A percentile compares a stretch with the other conserved stretches of the same genome.
These are phyloP conservation scores for Propsilocerus akamusi DNA, from an alignment of 1,140 invertebrate genomes.

Conservation along the genomic window DNA sequence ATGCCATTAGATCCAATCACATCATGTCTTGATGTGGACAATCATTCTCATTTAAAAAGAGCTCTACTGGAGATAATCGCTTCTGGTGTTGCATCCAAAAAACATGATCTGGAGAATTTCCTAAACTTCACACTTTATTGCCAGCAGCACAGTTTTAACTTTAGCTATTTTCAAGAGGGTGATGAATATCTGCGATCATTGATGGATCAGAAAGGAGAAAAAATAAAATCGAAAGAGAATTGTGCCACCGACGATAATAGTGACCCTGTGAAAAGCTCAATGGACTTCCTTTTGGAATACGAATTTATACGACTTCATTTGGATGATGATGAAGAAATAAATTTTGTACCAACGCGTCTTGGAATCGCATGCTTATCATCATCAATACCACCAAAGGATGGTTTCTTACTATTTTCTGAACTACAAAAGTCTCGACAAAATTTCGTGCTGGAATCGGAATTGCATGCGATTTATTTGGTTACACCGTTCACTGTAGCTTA, in stretches of 20 bases:
- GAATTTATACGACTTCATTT: slow-evolving; percentile 35
- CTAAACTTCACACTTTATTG: slow-evolving; percentile 56
- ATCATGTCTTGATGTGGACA: slow-evolving; percentile 3
- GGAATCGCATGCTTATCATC: slow-evolving; percentile 85
- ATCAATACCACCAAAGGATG: slow-evolving; percentile 82
- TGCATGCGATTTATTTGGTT: slow-evolving; percentile 88
- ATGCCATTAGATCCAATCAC: slow-evolving; percentile 7
- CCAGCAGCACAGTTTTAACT: slow-evolving; percentile 20
- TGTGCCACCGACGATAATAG: slow-evolving; percentile 4
- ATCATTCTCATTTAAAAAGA: slow-evolving; percentile 30
- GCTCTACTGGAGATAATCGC: slow-evolving; percentile 69
- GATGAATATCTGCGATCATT: slow-evolving; percentile 10
- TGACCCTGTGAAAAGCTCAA: slow-evolving; percentile 17
- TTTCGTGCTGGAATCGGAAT: slow-evolving; percentile 84
- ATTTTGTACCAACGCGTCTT: slow-evolving; percentile 64
- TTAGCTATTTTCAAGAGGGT: neutral
- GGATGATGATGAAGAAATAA: slow-evolving; percentile 24
- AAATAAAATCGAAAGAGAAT: slow-evolving; percentile 2
- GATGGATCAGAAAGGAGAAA: slow-evolving; percentile 6
- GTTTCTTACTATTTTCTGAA: slow-evolving; percentile 71
- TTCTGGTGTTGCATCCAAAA: slow-evolving; percentile 58
- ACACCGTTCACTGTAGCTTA: slow-evolving; percentile 68
- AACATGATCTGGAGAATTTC: slow-evolving; percentile 57
- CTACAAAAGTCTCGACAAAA: slow-evolving; percentile 75
- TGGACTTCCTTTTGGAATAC: slow-evolving; percentile 31